phyloP scores from a whole-genome alignment of 1,140 invertebrate genomes.

The Nylanderia fulva region DNA sequence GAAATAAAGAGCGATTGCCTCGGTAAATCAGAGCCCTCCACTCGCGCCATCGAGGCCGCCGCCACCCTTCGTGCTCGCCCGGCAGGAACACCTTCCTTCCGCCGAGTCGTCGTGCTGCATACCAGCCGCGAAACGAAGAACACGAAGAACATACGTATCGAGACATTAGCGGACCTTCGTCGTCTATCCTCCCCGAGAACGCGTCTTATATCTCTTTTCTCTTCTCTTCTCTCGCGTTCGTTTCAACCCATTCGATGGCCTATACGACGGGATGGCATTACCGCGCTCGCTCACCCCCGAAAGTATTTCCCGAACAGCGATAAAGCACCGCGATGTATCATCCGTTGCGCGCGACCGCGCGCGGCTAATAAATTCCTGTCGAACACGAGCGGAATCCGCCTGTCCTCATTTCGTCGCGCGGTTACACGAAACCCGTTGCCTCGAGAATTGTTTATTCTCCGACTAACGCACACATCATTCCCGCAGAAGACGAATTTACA shows the following conservation, averaged over 20 bases:
- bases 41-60: slow-evolving; percentile 65
- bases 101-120: slow-evolving; percentile 69
- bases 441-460: slow-evolving; percentile 60
- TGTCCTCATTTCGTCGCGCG: slow-evolving; percentile 69
- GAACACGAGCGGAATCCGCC: slow-evolving; percentile 73
- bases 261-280: slow-evolving; percentile 55
- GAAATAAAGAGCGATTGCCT: slow-evolving; percentile 86
- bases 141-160: slow-evolving; percentile 84
- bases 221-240: slow-evolving; percentile 44
- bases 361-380: slow-evolving; percentile 70
- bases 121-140: slow-evolving; percentile 74
- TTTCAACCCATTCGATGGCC: slow-evolving; percentile 67
- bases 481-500: not conserved
- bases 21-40: slow-evolving; percentile 84
- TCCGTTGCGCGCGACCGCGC: slow-evolving; percentile 57
- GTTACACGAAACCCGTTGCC: slow-evolving; percentile 49
- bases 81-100: slow-evolving; percentile 66
- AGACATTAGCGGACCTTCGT: slow-evolving; percentile 82
- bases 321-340: slow-evolving; percentile 74
- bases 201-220: too few relatives aligned
- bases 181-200: slow-evolving; percentile 73
- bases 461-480: slow-evolving; percentile 3
- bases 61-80: slow-evolving; percentile 50
- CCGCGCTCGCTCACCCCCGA: slow-evolving; percentile 53
- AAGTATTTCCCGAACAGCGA: slow-evolving; percentile 75